These are phyloP conservation scores for Cebus imitator DNA, from an alignment of 2,113 vertebrate genomes.

Conservation along the genomic window DNA sequence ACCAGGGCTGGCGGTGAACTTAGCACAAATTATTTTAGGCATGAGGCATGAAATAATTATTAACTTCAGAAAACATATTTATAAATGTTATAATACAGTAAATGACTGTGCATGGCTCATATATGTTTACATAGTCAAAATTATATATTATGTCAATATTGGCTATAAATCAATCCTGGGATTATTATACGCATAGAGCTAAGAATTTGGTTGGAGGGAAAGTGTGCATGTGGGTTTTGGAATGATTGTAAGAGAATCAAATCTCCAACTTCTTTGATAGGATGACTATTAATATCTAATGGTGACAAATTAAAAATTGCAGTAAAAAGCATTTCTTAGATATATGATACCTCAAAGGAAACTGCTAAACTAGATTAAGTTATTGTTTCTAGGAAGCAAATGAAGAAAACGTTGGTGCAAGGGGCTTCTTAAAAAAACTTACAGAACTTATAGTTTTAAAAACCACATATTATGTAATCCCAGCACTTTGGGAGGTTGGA, in stretches of 20 bases:
- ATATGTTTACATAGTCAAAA: not conserved
- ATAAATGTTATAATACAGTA: not conserved
- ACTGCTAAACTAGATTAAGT: not conserved
- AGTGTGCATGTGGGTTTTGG: not conserved
- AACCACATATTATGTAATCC: not conserved
- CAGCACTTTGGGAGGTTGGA: too few species aligned
- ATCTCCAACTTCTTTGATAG: fast-evolving
- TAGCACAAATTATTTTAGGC: not conserved
- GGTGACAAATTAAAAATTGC: not conserved
- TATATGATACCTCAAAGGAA: not conserved
- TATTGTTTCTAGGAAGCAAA: not conserved
- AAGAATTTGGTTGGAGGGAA: not conserved
- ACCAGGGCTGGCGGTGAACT: not conserved
- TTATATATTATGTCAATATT: not conserved
- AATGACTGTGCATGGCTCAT: not conserved
- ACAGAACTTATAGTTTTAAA: not conserved
- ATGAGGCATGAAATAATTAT: not conserved
- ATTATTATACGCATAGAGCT: too few species aligned
- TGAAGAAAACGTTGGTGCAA: not conserved
- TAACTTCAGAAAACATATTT: not conserved
- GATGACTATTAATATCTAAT: not conserved
- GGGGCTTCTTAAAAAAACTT: not conserved
- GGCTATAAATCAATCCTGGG: not conserved
- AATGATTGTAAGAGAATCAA: not conserved
- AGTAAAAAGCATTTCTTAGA: fast-evolving